phyloP scores from a whole-genome alignment of 2,888 invertebrate genomes.

The Glyphotaelius pellucidus region DNA sequence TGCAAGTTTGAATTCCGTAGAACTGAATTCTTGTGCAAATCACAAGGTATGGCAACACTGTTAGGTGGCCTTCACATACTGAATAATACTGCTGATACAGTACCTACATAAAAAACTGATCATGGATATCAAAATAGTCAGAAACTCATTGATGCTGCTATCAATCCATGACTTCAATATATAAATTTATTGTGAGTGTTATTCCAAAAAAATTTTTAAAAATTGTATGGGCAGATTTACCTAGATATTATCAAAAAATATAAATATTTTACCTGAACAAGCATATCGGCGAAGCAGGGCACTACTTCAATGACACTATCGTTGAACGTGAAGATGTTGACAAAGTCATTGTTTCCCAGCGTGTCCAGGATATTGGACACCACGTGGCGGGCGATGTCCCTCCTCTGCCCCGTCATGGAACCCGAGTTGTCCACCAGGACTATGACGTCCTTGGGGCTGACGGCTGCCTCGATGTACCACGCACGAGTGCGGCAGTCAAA shows the following conservation, averaged over 20 bases:
- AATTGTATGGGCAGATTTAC: background rate
- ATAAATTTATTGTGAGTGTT: too few relatives aligned
- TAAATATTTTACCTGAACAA: constrained; percentile 87
- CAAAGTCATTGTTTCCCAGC: constrained; percentile 97
- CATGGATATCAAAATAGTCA: background rate
- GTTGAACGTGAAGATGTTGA: constrained; percentile 96
- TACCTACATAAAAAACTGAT: background rate
- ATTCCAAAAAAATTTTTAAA: background rate
- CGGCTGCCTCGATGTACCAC: constrained; percentile 99
- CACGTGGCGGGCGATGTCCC: constrained; percentile 93
- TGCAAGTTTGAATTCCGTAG: background rate
- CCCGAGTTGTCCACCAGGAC: constrained; percentile 93
- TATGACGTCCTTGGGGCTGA: constrained; percentile 95
- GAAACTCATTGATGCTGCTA: background rate
- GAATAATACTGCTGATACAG: background rate
- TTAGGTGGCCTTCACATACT: background rate
- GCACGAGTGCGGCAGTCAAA: constrained; percentile 96
- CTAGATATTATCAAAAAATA: background rate
- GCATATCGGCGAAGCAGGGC: constrained; percentile 91
- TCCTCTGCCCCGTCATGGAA: constrained; percentile 92
- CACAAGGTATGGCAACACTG: background rate
- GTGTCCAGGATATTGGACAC: constrained; percentile 95
- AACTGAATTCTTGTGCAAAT: background rate
- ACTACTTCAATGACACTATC: constrained; percentile 88
- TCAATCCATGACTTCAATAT: background rate